Evolutionary conservation across 2,113 vertebrate genomes (phyloP), one percentile per base, ranked within the genome.

Genomic region (Motacilla alba): DNA sequence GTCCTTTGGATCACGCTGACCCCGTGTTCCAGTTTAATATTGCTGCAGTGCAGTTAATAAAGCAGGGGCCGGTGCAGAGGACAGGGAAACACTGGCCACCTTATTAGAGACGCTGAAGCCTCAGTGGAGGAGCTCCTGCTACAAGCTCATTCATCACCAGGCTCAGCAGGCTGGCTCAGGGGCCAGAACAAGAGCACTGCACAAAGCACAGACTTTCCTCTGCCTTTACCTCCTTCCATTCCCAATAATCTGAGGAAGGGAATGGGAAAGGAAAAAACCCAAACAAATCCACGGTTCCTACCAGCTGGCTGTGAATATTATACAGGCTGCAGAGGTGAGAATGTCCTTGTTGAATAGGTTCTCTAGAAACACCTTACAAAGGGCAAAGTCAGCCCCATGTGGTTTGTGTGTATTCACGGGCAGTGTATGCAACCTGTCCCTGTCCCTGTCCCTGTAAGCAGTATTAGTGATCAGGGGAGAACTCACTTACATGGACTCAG

Each of bases 61-160:
- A 91, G 78, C 87, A 91, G 73, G 87, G 78, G n/a, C 56, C 16
- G 14, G 78, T 10, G 0, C 68, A 81, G 74, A 90, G 49, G 86
- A 83, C 66, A 78, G 81, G 88, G 88, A 88, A 83, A 93, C 4
- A 17, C 83, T 68, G 90, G 66, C 69, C 62, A 79, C 84, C 62
- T 94, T 93, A 97, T 94, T 95, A 96, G 69, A 94, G 87, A 78
- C 28, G 30, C 95, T 77, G 90, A 95, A 93, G 74, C 69, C 93
- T 84, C 86, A 41, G 86, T 35, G 81, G 90, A 97, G 86, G 53
- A 87, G 85, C 88, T 89, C 44, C 55, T 33, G 33, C 86, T 88
- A 88, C 68, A 82, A 82, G 37, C 72, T 97, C 94, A 95, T 97
- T 94, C 84, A 97, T 97, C 96, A 97, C 69, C 77, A 70, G 86